A percentile compares a stretch with the other conserved stretches of the same genome.
Evolutionary conservation across 1,140 invertebrate genomes (phyloP).

Genomic region (Lepidotrigona ventralis): DNA sequence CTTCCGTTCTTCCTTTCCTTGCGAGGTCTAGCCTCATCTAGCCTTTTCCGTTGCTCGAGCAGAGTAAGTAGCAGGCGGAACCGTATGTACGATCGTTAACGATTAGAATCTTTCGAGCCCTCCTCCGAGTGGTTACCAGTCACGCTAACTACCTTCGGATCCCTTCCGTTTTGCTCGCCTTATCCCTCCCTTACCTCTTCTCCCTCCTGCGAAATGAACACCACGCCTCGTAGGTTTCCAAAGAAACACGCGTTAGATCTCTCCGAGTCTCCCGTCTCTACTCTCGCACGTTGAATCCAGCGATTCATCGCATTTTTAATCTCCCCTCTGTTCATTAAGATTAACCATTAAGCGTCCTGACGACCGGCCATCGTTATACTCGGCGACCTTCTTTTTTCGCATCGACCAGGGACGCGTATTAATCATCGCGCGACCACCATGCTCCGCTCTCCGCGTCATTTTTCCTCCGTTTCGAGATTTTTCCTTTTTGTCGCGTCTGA

Average conservation of each 20-base stretch:
- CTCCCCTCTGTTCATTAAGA: conserved; percentile 29
- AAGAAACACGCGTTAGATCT: not conserved
- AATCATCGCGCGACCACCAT: conserved; percentile 26
- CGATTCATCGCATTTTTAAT: conserved; percentile 12
- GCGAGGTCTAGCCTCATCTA: conserved; percentile 8
- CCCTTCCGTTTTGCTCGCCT: conserved; percentile 24
- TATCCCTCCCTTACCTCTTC: too few species aligned
- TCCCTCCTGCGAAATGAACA: not conserved
- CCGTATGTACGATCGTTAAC: conserved; percentile 32
- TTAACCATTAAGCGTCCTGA: conserved; percentile 24
- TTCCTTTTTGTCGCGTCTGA: not conserved
- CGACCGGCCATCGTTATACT: conserved; percentile 26
- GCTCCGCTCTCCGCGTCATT: conserved; percentile 15
- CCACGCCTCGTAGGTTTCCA: not conserved
- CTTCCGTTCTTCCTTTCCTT: conserved; percentile 55
- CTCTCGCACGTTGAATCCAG: not conserved
- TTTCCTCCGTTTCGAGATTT: conserved; percentile 14
- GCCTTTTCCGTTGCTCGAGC: not conserved
- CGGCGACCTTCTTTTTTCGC: not conserved
- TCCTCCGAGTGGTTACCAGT: conserved; percentile 10
- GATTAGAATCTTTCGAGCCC: conserved; percentile 43
- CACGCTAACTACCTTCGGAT: conserved; percentile 11
- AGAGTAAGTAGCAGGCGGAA: not conserved
- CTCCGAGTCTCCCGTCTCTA: not conserved
- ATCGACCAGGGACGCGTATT: conserved; percentile 20